Percentiles rank a stretch among this genome's conserved stretches.
These are phyloP conservation scores for Hydrozoanthus tunicans DNA, from an alignment of 64 coral and sea anemone species.

Conservation along the genomic window DNA sequence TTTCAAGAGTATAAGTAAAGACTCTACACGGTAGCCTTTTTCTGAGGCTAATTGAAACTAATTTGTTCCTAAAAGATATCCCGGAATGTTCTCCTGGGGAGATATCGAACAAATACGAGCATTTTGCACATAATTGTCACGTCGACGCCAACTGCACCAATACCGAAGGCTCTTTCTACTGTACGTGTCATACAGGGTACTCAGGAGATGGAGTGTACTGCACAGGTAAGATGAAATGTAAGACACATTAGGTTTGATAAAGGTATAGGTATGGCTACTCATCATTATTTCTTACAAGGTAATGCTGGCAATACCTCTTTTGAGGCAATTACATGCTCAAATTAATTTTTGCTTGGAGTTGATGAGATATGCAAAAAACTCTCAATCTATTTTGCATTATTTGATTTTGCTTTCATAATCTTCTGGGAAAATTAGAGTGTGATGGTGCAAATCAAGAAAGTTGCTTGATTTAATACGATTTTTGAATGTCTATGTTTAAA, in stretches of 20 bases:
- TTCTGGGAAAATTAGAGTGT: too few relatives aligned
- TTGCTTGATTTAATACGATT: too few relatives aligned
- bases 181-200: conserved; percentile 71
- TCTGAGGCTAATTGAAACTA: not conserved
- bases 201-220: conserved; percentile 81
- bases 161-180: conserved; percentile 84
- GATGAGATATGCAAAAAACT: too few relatives aligned
- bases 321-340: too few relatives aligned
- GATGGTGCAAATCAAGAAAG: too few relatives aligned
- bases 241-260: not conserved
- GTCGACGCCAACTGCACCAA: conserved; percentile 82
- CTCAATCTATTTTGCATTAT: too few relatives aligned
- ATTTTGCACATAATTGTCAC: conserved; percentile 75
- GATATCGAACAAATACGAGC: conserved; percentile 52
- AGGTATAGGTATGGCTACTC: too few relatives aligned
- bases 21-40: not conserved
- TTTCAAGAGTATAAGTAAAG: not conserved
- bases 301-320: too few relatives aligned
- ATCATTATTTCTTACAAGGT: too few relatives aligned
- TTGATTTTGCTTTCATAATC: too few relatives aligned
- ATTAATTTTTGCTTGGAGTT: too few relatives aligned
- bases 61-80: conserved; percentile 45
- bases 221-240: conserved; percentile 33
- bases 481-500: too few relatives aligned
- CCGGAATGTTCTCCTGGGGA: conserved; percentile 63